phyloP scores from a whole-genome alignment of 2,797 vertebrate genomes.

The Tokudaia tokunoshimensis region DNA sequence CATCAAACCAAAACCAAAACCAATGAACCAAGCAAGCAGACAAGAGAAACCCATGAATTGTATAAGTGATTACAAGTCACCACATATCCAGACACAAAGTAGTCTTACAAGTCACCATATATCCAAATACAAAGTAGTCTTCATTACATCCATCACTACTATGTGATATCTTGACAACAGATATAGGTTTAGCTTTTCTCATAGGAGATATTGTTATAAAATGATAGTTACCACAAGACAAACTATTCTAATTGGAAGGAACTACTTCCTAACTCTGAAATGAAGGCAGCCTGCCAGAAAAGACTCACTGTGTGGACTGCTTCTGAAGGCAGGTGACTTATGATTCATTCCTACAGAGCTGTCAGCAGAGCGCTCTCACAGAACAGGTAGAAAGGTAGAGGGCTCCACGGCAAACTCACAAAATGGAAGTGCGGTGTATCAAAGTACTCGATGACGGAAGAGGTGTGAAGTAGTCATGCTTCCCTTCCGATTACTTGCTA shows the following conservation, averaged over 20 bases:
- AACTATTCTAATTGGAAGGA: slow-evolving; percentile 52
- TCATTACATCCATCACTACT: slow-evolving; percentile 53
- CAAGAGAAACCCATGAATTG: background rate
- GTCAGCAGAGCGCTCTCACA: background rate
- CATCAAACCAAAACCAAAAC: background rate
- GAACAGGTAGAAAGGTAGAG: slow-evolving; percentile 18
- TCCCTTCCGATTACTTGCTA: background rate
- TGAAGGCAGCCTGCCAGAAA: background rate
- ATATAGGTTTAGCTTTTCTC: slow-evolving; percentile 42
- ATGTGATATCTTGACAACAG: slow-evolving; percentile 21
- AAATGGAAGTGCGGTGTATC: slow-evolving; percentile 11
- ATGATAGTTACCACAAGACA: slow-evolving; percentile 7
- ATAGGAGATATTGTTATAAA: slow-evolving; percentile 47
- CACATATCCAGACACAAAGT: slow-evolving; percentile 4
- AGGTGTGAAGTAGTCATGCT: slow-evolving; percentile 2
- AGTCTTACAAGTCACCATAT: slow-evolving; percentile 34
- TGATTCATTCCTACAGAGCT: background rate
- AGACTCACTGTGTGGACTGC: background rate
- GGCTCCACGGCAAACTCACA: background rate
- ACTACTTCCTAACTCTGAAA: slow-evolving; percentile 49
- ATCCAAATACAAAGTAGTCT: slow-evolving; percentile 46
- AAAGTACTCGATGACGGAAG: background rate
- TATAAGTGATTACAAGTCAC: slow-evolving; percentile 27
- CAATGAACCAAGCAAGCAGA: background rate
- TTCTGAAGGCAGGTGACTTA: slow-evolving; percentile 29